Conservation (phyloP, 2,797 vertebrate genomes). For the Ctenosaura bakeri region DNA sequence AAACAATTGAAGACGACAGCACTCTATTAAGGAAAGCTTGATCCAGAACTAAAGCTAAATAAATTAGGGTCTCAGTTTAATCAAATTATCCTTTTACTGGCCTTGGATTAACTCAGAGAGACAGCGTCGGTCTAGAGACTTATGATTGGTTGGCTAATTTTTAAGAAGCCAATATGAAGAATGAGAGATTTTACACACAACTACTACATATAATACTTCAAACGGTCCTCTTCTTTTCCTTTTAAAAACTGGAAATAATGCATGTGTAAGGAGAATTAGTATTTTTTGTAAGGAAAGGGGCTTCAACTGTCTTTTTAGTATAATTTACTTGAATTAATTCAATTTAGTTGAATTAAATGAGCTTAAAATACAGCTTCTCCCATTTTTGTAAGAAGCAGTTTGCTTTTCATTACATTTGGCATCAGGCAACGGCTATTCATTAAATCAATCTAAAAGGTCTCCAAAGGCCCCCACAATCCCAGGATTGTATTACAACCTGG, state of each 20-base stretch:
- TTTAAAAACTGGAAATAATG: conserved; percentile 66
- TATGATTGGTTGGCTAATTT: conserved; percentile 81
- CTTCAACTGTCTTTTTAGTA: conserved; percentile 56
- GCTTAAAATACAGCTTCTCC: conserved; percentile 40
- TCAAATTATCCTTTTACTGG: conserved; percentile 87
- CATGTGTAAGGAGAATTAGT: conserved; percentile 64
- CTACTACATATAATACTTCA: conserved; percentile 72
- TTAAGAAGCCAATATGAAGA: conserved; percentile 76
- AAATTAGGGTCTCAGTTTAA: conserved; percentile 92
- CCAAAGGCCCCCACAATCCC: conserved; percentile 13
- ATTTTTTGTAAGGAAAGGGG: conserved; percentile 46
- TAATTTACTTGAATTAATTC: conserved; percentile 45
- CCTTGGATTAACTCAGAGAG: conserved; percentile 83
- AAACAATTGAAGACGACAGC: conserved; percentile 87
- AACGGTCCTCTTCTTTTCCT: conserved; percentile 64
- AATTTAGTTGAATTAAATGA: conserved; percentile 44
- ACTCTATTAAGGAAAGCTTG: conserved; percentile 86
- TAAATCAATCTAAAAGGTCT: conserved; percentile 32
- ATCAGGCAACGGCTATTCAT: conserved; percentile 40
- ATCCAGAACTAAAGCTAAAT: conserved; percentile 93
- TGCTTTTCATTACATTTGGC: conserved; percentile 42
- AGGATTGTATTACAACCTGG: neutral
- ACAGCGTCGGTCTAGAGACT: conserved; percentile 79
- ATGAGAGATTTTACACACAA: conserved; percentile 76
- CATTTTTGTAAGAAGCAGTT: conserved; percentile 15